Base-by-base conservation (phyloP, 2,797 vertebrate species). In the Malurus leucopterus region DNA sequence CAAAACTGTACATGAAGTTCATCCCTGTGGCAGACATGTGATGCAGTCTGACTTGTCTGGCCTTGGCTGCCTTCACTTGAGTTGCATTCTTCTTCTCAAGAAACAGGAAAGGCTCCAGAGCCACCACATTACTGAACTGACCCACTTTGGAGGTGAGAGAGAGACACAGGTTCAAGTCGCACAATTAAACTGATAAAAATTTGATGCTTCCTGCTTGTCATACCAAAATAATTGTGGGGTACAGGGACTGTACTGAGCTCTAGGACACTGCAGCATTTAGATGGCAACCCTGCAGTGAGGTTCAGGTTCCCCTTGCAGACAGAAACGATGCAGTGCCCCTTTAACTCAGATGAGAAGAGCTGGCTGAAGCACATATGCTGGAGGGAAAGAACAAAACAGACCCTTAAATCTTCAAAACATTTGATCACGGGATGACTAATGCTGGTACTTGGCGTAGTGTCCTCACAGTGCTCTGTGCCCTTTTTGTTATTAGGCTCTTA, bases 381-480 rank as follows among this genome's bases (percentile, higher is more conserved):
- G 55, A 95, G 27, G 21, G n/a, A 92, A 77, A 82, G 64, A 94
- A 86, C 79, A 94, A 93, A 94, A 91, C 82, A 92, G 93, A 84
- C 26, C 73, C 78, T 89, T 94, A 92, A 88, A 95, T 95, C 90
- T 94, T 92, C 84, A 90, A 92, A 95, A 85, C 78, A 95, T 73
- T 93, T 93, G 88, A 93, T 86, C 82, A 65, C 27, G 43, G 72
- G 65, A 91, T 95, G 94, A 95, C 81, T 93, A 92, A 96, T 94
- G 61, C 69, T 95, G 85, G 72, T 67, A 74, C 72, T 94, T 94
- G 82, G 89, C 82, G 9, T 71, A 49, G 68, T 73, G 88, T 89
- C 92, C 79, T 94, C 17, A 1, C 36, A 88, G 44, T 44, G 53
- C 63, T 88, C 75, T 74, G 62, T 85, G 80, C 64, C 86, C 82